phyloP scores from a whole-genome alignment of 2,888 invertebrate genomes.

The Nematopogon swammerdamellus region DNA sequence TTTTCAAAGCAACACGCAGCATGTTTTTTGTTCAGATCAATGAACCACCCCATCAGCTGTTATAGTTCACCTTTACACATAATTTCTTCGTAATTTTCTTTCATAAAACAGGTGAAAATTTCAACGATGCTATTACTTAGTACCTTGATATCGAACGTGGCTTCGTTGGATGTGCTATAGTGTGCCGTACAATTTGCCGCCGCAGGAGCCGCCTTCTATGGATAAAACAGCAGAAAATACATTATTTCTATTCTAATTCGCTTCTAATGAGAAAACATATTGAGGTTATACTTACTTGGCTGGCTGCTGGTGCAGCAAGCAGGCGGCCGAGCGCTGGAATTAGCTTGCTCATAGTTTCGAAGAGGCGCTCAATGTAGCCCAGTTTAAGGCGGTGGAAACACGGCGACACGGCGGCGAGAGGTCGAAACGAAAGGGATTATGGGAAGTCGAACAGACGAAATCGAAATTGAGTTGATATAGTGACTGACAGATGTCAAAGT shows the following conservation, averaged over 20 bases:
- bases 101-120: neutral
- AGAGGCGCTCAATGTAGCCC: neutral
- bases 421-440: neutral
- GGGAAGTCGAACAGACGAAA: neutral
- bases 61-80: too few relatives aligned
- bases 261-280: neutral
- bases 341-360: neutral
- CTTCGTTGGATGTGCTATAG: slow-evolving; percentile 59
- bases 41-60: neutral
- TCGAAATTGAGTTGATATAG: neutral
- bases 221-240: slow-evolving; percentile 12
- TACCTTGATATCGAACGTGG: slow-evolving; percentile 60
- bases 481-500: too few relatives aligned
- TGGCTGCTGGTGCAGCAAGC: neutral
- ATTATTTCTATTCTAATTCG: neutral
- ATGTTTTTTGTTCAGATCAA: neutral
- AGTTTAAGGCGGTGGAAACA: neutral
- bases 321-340: neutral
- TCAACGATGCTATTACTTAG: neutral
- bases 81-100: neutral
- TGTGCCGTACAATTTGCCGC: slow-evolving; percentile 34
- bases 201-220: slow-evolving; percentile 38
- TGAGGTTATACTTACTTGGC: neutral
- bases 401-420: neutral
- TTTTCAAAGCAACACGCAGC: neutral